A percentile compares a stretch with the other conserved stretches of the same genome.
Conservation (phyloP, 2,888 invertebrate species). For the Lamellibrachia columna region DNA sequence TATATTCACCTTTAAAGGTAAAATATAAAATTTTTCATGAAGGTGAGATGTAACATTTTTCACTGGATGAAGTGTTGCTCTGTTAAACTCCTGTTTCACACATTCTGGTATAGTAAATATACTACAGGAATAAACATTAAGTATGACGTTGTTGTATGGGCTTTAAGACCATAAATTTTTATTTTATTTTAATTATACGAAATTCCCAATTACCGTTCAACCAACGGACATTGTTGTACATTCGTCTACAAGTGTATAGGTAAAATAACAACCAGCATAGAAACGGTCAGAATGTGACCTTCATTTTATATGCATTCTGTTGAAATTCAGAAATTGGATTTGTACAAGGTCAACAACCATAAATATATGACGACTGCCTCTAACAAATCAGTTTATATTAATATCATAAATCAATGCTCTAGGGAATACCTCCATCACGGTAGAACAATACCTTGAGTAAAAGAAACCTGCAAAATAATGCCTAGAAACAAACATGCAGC, state of each 20-base stretch:
- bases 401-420: background rate
- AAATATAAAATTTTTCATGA: too few species aligned
- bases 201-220: too few species aligned
- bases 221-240: too few species aligned
- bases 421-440: background rate
- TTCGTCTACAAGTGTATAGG: background rate
- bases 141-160: too few species aligned
- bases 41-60: too few species aligned
- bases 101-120: too few species aligned
- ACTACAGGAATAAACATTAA: too few species aligned
- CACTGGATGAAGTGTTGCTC: too few species aligned
- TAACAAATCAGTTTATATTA: background rate
- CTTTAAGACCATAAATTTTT: too few species aligned
- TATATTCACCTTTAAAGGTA: too few species aligned
- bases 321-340: background rate
- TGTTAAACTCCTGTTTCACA: too few species aligned
- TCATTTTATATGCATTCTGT: background rate
- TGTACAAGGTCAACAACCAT: conserved; percentile 1
- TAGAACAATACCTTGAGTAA: background rate
- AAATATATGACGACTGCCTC: background rate
- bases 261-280: background rate
- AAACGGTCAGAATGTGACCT: background rate
- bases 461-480: background rate
- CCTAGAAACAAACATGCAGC: background rate
- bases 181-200: too few species aligned